These are phyloP conservation scores for Hyppa rectilinea DNA, from an alignment of 2,888 invertebrate genomes.

Conservation along the genomic window DNA sequence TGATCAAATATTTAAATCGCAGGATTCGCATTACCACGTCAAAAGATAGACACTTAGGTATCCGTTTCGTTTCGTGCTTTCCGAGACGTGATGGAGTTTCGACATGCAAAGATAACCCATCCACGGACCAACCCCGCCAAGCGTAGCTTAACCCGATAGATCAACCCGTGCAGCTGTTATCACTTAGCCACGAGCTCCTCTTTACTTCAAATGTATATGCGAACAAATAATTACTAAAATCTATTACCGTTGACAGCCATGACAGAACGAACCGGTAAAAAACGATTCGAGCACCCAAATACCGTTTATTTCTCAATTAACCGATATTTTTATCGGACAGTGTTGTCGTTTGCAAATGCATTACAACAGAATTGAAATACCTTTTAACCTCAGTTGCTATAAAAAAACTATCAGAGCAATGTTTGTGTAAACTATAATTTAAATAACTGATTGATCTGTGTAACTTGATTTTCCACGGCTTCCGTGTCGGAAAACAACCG, in stretches of 20 bases:
- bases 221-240: neutral
- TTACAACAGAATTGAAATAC: slow-evolving; percentile 35
- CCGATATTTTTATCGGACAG: slow-evolving; percentile 11
- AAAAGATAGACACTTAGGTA: neutral
- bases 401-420: slow-evolving; percentile 32
- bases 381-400: slow-evolving; percentile 24
- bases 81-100: too few species aligned
- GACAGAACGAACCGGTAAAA: slow-evolving; percentile 23
- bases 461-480: slow-evolving; percentile 39
- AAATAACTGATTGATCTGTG: slow-evolving; percentile 43
- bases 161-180: too few species aligned
- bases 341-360: slow-evolving; percentile 27
- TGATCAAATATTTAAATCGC: too few species aligned
- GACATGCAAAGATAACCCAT: too few species aligned
- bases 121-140: too few species aligned
- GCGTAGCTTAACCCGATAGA: too few species aligned
- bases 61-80: neutral
- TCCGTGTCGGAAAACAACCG: slow-evolving; percentile 11
- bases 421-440: slow-evolving; percentile 31
- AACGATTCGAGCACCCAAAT: slow-evolving; percentile 37
- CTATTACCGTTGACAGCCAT: neutral
- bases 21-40: neutral
- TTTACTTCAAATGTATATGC: too few species aligned
- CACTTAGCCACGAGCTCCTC: too few species aligned
- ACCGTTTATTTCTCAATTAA: slow-evolving; percentile 33